phyloP scores from a whole-genome alignment of 2,888 invertebrate genomes.

The Gari tellinella region DNA sequence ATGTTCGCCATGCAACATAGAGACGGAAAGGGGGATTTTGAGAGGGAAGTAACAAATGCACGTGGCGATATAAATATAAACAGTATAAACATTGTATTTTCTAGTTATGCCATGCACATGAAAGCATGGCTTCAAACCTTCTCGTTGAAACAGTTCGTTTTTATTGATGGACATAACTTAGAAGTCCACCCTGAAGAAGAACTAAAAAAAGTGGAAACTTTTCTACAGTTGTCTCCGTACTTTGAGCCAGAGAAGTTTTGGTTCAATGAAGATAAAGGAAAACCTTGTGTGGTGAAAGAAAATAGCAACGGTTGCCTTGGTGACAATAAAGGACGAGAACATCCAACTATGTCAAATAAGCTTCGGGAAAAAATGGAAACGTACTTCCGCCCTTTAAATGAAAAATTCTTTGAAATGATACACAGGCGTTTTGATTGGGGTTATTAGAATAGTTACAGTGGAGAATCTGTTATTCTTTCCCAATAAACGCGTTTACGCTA shows the following conservation, averaged over 20 bases:
- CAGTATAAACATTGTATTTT: too few relatives aligned
- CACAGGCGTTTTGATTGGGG: neutral
- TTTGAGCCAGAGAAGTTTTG: neutral
- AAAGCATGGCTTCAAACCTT: neutral
- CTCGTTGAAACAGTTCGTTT: neutral
- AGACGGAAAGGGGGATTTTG: too few relatives aligned
- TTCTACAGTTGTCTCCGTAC: neutral
- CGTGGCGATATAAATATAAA: too few relatives aligned
- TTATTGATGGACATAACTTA: neutral
- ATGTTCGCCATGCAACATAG: too few relatives aligned
- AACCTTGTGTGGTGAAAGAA: neutral
- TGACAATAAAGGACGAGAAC: neutral
- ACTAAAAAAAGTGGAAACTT: neutral
- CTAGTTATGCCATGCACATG: too few relatives aligned
- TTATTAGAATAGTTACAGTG: neutral
- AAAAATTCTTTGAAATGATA: neutral
- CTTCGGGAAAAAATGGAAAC: neutral
- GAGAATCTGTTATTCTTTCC: too few relatives aligned
- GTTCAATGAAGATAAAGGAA: neutral
- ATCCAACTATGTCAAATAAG: neutral
- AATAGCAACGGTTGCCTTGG: neutral
- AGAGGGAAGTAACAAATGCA: too few relatives aligned
- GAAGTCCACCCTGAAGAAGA: neutral
- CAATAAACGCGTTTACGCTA: too few relatives aligned
- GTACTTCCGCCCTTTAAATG: neutral